These are phyloP conservation scores for Drosophila tani DNA, from an alignment of 1,140 invertebrate species.

Conservation along the genomic window DNA sequence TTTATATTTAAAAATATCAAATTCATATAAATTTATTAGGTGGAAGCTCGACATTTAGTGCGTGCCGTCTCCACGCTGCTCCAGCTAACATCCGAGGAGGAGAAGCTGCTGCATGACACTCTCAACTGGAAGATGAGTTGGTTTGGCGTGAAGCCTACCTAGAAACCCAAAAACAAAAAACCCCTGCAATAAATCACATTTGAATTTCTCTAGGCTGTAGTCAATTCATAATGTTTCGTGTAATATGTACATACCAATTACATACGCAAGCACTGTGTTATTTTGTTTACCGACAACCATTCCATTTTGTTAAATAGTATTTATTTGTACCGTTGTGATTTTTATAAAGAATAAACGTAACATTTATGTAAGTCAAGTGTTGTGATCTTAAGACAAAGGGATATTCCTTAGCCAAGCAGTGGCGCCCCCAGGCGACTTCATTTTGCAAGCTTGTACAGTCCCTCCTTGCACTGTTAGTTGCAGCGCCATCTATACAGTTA, in stretches of 20 bases:
- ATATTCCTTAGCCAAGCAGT: neutral
- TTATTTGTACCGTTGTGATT: constrained; percentile 59
- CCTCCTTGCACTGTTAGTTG: neutral
- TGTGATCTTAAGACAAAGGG: neutral
- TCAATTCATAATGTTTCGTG: constrained; percentile 49
- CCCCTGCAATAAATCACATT: constrained; percentile 44
- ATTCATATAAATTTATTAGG: constrained; percentile 57
- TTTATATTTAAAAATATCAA: neutral
- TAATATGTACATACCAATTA: constrained; percentile 47
- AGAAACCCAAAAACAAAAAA: constrained; percentile 49
- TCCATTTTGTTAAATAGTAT: constrained; percentile 64
- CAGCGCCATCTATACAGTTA: constrained; percentile 1
- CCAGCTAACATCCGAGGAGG: constrained; percentile 94
- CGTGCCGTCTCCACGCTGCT: constrained; percentile 94
- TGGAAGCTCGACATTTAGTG: constrained; percentile 94
- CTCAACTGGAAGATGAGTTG: constrained; percentile 95
- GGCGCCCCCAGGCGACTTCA: neutral
- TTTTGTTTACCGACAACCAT: constrained; percentile 46
- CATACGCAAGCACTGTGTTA: constrained; percentile 54
- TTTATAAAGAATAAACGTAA: constrained; percentile 52
- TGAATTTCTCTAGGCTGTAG: constrained; percentile 54
- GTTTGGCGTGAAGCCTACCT: constrained; percentile 90
- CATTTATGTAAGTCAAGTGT: constrained; percentile 26
- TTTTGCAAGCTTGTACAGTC: too few relatives aligned
- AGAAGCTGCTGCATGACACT: constrained; percentile 93